Conservation (phyloP, 2,113 vertebrate species). For the Puntigrus tetrazona region DNA sequence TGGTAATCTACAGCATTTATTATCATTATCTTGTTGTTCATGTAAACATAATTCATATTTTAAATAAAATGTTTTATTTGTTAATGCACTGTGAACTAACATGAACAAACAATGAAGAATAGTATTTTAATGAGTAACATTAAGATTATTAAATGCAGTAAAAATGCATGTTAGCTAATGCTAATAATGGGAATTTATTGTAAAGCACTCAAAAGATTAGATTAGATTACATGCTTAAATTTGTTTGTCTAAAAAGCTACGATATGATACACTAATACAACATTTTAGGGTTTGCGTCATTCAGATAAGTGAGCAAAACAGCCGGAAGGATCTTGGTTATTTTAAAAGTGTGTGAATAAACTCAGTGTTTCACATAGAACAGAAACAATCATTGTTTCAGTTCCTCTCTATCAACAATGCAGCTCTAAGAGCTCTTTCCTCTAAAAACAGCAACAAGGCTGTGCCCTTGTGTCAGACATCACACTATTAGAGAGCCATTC, state of each 20-base stretch:
- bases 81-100: neutral
- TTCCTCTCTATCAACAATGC: constrained; percentile 46
- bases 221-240: neutral
- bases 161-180: no score
- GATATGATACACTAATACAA: neutral
- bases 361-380: constrained; percentile 1
- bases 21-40: neutral
- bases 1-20: neutral
- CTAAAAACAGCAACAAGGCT: constrained; percentile 45
- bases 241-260: neutral
- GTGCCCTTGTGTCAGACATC: constrained; percentile 21
- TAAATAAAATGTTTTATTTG: neutral
- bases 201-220: neutral
- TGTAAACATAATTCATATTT: neutral
- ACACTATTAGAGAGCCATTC: constrained; percentile 40
- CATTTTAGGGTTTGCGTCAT: neutral
- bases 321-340: constrained; percentile 31
- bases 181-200: no score
- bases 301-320: constrained; percentile 29
- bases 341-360: constrained; percentile 49
- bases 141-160: no score
- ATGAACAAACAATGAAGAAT: no score
- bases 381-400: constrained; percentile 53
- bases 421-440: constrained; percentile 38
- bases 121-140: no score